Base-by-base conservation (phyloP, 2,888 invertebrate species). In the Drosophila austrosaltans region DNA sequence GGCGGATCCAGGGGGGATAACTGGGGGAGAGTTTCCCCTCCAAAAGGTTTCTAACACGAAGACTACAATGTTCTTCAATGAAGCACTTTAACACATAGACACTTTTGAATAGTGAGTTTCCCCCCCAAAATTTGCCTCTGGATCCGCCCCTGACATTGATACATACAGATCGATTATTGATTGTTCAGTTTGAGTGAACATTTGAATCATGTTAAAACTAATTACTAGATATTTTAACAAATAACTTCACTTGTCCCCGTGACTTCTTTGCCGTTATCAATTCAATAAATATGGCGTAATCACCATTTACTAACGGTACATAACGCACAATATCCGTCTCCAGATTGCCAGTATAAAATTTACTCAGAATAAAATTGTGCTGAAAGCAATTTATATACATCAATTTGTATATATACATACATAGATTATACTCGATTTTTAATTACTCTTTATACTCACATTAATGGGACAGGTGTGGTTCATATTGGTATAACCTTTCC, bases 401-500 rank as follows among this genome's bases (percentile, higher is more conserved):
- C 7, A 1, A 36, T 8, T 8, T 36, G 3, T 10, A 1, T 40
- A 40, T 4, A 40, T n/a, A 3, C n/a, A 36, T 8, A 36, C 4
- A 28, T 5, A 28, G 1, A 8, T n/a, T 53, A 0, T n/a, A 53
- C 5, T n/a, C 16, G 3, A 25, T 8, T n/a, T 22, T 6, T 39
- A 22, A 5, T 12, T 25, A 32, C 16, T 20, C 16, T 36, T 8
- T 2, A 2, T 53, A 69, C 72, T 68, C 39, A 75, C 75, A 44
- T 42, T 42, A 42, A 42, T 42, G 42, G 42, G 42, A 42, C 42
- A 16, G 6, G 42, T 16, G 16, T 42, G 6, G 20, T 42, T 42
- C 42, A 42, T 42, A 16, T 42, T 42, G 42, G 16, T 42, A n/a
- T n/a, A 40, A n/a, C n/a, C n/a, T 16, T 40, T 16, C 16, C 42